Conservation (phyloP, 1,140 invertebrate genomes). For the Platyscapa corneri region DNA sequence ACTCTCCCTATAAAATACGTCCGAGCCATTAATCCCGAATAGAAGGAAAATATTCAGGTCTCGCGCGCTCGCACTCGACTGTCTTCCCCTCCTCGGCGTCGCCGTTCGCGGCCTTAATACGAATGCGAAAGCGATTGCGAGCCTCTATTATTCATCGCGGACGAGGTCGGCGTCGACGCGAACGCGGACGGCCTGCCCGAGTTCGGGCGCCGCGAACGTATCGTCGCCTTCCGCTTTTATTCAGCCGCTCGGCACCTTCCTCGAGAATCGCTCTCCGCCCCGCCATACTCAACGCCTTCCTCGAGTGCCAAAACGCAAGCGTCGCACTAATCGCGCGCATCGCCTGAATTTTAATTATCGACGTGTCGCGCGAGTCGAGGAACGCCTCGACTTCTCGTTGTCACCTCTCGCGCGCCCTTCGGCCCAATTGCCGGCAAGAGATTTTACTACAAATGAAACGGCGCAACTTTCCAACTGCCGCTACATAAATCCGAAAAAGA, state of each 20-base stretch:
- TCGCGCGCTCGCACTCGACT: conserved; percentile 52
- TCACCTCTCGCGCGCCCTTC: neutral
- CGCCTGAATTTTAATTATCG: neutral
- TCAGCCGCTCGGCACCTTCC: neutral
- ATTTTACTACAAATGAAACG: conserved; percentile 49
- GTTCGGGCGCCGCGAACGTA: conserved; percentile 56
- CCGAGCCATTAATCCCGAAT: conserved; percentile 75
- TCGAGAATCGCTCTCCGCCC: too few relatives aligned
- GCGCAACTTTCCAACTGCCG: conserved; percentile 6
- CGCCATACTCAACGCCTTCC: too few relatives aligned
- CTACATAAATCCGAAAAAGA: conserved; percentile 5
- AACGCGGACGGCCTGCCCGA: conserved; percentile 54
- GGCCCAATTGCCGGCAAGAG: neutral
- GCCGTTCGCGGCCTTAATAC: conserved; percentile 66
- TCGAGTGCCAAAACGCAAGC: too few relatives aligned
- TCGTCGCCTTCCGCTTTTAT: conserved; percentile 58
- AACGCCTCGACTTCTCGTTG: neutral
- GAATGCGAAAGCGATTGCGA: conserved; percentile 72
- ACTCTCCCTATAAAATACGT: conserved; percentile 72
- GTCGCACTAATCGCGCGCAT: too few relatives aligned
- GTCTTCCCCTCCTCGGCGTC: neutral
- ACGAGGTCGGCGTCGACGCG: conserved; percentile 28
- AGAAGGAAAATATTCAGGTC: conserved; percentile 72
- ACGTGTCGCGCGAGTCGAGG: neutral
- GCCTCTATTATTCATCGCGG: conserved; percentile 72